These are phyloP conservation scores for Cinclus mexicanus DNA, from an alignment of 2,113 vertebrate genomes.

Conservation along the genomic window DNA sequence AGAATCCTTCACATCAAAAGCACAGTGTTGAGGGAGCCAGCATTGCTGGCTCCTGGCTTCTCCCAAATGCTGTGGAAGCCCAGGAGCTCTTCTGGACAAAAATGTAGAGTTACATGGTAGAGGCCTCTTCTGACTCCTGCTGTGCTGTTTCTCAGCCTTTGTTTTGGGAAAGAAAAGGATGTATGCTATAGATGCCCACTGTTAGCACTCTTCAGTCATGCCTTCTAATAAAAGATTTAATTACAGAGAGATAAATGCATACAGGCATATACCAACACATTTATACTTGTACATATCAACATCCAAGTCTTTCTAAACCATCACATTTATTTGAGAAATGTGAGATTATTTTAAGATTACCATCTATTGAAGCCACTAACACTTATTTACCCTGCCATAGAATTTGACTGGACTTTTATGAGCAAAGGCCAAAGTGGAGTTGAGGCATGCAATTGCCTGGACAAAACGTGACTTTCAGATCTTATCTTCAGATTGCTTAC, in stretches of 20 bases:
- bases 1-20: neutral
- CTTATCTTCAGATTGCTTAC: neutral
- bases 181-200: neutral
- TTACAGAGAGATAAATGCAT: neutral
- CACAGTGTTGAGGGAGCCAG: accelerated
- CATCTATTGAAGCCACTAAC: neutral
- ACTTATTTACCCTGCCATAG: neutral
- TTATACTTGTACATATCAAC: neutral
- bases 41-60: accelerated
- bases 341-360: neutral
- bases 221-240: neutral
- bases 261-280: neutral
- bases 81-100: neutral
- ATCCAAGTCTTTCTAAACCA: neutral
- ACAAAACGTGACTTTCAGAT: neutral
- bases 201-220: neutral
- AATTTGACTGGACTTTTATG: neutral
- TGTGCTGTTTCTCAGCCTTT: neutral
- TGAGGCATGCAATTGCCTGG: neutral
- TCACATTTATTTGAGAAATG: neutral
- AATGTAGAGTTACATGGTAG: neutral
- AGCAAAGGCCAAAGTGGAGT: neutral
- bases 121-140: neutral
- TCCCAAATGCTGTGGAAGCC: neutral
- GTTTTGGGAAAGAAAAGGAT: neutral